A percentile compares a stretch with the other conserved stretches of the same genome.
These are phyloP conservation scores for Tupaia chinensis DNA, from an alignment of 2,113 vertebrate genomes.

Conservation along the genomic window DNA sequence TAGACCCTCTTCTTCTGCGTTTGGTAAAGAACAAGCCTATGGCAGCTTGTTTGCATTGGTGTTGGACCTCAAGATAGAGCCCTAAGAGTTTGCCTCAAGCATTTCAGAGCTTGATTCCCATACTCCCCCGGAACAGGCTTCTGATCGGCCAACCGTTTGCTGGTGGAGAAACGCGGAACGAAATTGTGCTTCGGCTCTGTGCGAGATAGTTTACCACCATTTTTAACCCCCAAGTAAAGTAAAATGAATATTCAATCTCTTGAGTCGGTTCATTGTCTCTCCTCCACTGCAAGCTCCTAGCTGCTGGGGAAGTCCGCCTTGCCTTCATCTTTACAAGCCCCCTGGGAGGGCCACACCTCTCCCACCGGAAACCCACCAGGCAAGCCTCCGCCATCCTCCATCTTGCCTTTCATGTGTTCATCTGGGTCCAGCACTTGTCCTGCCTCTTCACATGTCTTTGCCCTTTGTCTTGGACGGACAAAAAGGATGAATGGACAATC, in stretches of 20 bases:
- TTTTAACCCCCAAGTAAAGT: not conserved
- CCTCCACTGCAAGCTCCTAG: not conserved
- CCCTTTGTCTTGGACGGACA: conserved; percentile 64
- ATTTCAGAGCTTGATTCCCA: not conserved
- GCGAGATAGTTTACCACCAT: not conserved
- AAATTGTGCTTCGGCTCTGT: accelerated
- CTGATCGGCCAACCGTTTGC: not conserved
- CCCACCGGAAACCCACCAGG: not conserved
- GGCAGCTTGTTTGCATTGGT: not conserved
- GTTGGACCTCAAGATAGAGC: not conserved
- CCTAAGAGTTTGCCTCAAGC: not conserved
- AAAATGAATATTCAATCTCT: not conserved
- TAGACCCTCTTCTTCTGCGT: not conserved
- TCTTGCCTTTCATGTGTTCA: not conserved
- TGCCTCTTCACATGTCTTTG: conserved; percentile 62
- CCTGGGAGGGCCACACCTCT: too few species aligned
- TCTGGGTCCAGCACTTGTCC: not conserved
- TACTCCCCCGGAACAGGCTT: not conserved
- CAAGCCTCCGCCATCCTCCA: not conserved
- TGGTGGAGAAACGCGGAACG: not conserved
- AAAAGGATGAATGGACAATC: conserved; percentile 69
- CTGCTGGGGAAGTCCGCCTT: not conserved
- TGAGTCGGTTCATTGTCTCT: not conserved
- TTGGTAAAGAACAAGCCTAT: not conserved
- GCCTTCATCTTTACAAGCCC: not conserved